Evolutionary conservation across 1,140 invertebrate species (phyloP).

Genomic region (Aphis craccivora): DNA sequence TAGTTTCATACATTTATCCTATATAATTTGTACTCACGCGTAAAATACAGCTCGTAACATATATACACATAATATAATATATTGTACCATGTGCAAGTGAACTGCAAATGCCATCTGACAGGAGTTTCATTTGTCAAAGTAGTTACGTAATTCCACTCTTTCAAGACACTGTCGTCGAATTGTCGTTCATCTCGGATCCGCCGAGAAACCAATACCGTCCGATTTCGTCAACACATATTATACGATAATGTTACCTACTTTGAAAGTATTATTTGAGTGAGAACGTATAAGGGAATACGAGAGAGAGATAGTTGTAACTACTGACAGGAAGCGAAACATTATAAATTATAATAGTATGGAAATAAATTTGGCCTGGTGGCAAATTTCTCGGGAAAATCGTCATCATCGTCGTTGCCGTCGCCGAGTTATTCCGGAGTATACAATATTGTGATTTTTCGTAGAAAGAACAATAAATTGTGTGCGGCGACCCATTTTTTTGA

Average conservation of each 20-base stretch:
- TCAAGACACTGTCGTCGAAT: not conserved
- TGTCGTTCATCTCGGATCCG: not conserved
- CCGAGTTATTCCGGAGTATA: too few species aligned
- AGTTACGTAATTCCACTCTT: not conserved
- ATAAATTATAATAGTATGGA: constrained; percentile 11
- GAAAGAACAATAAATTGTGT: not conserved
- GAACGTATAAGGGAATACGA: not conserved
- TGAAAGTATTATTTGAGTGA: not conserved
- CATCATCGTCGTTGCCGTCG: too few species aligned
- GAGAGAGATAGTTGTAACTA: not conserved
- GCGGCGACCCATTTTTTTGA: not conserved
- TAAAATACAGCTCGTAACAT: not conserved
- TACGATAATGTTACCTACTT: not conserved
- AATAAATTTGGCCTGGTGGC: not conserved
- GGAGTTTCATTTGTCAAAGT: constrained; percentile 3
- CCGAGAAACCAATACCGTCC: not conserved
- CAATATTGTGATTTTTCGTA: not conserved
- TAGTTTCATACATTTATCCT: not conserved
- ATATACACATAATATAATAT: too few species aligned
- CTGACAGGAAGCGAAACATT: not conserved
- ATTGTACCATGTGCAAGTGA: not conserved
- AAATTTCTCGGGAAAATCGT: not conserved
- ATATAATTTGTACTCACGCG: not conserved
- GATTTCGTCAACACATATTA: not conserved
- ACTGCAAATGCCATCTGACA: not conserved